A percentile compares a stretch with the other conserved stretches of the same genome.
phyloP scores from a whole-genome alignment of 2,113 vertebrate species.

The Crotalus tigris region DNA sequence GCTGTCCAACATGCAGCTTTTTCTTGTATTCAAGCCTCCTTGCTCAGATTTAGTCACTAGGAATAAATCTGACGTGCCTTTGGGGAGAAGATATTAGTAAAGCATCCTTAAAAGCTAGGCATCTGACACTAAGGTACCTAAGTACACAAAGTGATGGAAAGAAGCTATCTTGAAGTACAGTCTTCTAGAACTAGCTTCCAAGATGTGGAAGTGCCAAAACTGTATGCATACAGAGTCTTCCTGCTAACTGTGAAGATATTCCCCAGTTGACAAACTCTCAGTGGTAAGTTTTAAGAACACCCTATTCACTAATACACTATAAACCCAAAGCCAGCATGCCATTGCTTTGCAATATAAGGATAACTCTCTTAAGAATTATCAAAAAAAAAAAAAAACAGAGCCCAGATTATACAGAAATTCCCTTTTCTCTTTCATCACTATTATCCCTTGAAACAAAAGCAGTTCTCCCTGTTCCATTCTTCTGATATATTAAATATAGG shows the following conservation, averaged over 20 bases:
- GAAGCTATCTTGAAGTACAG: not conserved
- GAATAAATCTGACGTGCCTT: not conserved
- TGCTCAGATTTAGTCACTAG: not conserved
- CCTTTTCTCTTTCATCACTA: constrained; percentile 10
- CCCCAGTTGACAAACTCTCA: not conserved
- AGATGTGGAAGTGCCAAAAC: not conserved
- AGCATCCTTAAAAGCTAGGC: not conserved
- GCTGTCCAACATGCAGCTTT: not conserved
- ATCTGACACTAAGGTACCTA: not conserved
- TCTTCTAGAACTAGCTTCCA: not conserved
- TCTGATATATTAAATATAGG: constrained; percentile 44
- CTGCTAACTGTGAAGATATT: not conserved
- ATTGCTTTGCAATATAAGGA: constrained; percentile 4
- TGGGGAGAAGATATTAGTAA: not conserved
- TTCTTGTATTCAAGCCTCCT: not conserved
- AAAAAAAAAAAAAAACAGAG: not conserved
- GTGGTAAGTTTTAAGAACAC: not conserved
- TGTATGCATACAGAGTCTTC: not conserved
- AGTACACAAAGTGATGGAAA: not conserved
- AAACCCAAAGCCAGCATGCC: not conserved
- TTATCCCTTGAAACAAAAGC: fast-evolving
- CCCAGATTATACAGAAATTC: not conserved
- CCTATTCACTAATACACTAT: not conserved
- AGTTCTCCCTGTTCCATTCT: constrained; percentile 31
- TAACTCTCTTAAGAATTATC: not conserved